Evolutionary conservation across 2,888 invertebrate species (phyloP).

Genomic region (Anorthoa munda): DNA sequence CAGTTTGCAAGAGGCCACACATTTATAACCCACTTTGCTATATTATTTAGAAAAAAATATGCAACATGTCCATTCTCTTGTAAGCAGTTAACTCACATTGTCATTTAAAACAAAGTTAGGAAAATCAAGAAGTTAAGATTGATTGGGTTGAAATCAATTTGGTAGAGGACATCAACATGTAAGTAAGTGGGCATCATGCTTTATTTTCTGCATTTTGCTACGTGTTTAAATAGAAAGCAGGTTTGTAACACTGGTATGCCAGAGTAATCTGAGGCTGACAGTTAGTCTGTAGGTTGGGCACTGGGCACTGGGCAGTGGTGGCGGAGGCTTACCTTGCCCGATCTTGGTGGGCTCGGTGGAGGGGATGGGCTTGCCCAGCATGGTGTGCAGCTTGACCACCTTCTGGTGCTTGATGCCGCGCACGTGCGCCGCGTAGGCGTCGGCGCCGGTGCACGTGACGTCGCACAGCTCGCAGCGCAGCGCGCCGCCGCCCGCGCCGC

Average conservation of each 20-base stretch:
- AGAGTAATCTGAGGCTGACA: too few relatives aligned
- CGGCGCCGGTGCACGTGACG: conserved; percentile 99
- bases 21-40: not conserved
- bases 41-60: not conserved
- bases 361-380: conserved; percentile 99
- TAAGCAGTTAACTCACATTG: not conserved
- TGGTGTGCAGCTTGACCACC: conserved; percentile 98
- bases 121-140: not conserved
- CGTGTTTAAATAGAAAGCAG: too few relatives aligned
- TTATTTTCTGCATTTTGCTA: not conserved
- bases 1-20: too few relatives aligned
- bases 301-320: too few relatives aligned
- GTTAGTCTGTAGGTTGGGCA: not conserved
- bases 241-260: too few relatives aligned
- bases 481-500: conserved; percentile 86
- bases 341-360: conserved; percentile 98
- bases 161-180: not conserved
- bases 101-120: too few relatives aligned
- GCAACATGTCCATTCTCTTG: not conserved
- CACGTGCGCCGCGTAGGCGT: conserved; percentile 99
- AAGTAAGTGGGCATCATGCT: not conserved
- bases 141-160: not conserved
- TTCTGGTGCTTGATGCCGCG: conserved; percentile 99
- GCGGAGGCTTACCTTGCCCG: conserved; percentile 76
- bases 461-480: conserved; percentile 99